Conservation (phyloP, 2,797 vertebrate species). For the Lindbergichthys nudifrons region DNA sequence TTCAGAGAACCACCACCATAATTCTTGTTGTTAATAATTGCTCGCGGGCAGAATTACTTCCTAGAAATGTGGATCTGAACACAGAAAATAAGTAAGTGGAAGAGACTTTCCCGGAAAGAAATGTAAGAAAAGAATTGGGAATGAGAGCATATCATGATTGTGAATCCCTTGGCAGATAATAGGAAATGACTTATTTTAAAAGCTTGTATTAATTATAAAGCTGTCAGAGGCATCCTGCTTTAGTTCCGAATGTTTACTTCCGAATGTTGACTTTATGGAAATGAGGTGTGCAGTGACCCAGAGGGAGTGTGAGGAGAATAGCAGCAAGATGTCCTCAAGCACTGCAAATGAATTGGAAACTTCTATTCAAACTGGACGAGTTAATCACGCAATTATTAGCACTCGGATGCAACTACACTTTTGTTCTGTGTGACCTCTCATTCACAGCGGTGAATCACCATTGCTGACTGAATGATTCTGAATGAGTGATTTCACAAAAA, state of each 20-base stretch:
- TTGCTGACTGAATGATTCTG: constrained; percentile 20
- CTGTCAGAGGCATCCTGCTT: constrained; percentile 11
- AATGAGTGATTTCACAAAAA: constrained; percentile 10
- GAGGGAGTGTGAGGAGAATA: background rate
- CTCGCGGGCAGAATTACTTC: constrained; percentile 51
- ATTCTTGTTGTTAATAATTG: constrained; percentile 59
- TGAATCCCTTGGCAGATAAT: constrained; percentile 18
- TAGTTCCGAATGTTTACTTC: constrained; percentile 1
- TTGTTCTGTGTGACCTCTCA: background rate
- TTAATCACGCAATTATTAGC: constrained; percentile 27
- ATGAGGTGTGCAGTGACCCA: background rate
- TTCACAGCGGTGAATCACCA: constrained; percentile 28
- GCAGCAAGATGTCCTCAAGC: background rate
- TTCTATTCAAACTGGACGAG: constrained; percentile 5
- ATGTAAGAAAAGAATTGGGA: background rate
- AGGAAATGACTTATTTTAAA: constrained; percentile 12
- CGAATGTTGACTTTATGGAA: constrained; percentile 14
- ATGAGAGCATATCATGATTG: constrained; percentile 30
- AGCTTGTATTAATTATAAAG: constrained; percentile 18
- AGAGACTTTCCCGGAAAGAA: constrained; percentile 45
- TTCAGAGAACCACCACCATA: constrained; percentile 28
- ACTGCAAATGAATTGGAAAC: constrained; percentile 3
- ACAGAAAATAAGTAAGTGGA: constrained; percentile 46
- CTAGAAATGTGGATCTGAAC: constrained; percentile 34
- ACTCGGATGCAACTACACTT: constrained; percentile 14